phyloP scores from a whole-genome alignment of 1,140 invertebrate genomes.

The Mactra quadrangularis region DNA sequence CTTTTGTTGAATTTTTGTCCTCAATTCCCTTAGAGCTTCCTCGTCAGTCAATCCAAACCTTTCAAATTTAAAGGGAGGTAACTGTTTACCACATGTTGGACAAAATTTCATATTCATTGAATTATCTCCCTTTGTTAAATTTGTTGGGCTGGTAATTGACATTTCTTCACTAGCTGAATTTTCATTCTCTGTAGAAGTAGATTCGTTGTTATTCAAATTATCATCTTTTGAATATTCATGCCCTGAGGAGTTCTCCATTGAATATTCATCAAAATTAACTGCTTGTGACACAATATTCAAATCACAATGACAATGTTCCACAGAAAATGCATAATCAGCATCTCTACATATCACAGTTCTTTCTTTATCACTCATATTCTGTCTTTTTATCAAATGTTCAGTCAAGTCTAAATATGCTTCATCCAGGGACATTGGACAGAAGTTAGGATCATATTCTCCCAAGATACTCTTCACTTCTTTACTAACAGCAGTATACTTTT shows the following conservation, averaged over 20 bases:
- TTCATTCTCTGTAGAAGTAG: neutral
- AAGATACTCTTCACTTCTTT: constrained; percentile 83
- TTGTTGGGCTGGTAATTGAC: neutral
- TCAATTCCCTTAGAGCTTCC: constrained; percentile 85
- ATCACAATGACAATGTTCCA: constrained; percentile 74
- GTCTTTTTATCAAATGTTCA: constrained; percentile 83
- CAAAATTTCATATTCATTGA: constrained; percentile 55
- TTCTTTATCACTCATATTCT: constrained; percentile 59
- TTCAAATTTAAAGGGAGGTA: constrained; percentile 69
- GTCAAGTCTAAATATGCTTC: constrained; percentile 89
- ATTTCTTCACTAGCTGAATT: neutral
- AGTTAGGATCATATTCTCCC: constrained; percentile 86
- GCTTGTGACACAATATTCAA: constrained; percentile 61
- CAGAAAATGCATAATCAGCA: constrained; percentile 17
- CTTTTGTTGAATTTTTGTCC: constrained; percentile 85
- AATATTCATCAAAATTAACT: neutral
- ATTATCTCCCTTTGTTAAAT: neutral
- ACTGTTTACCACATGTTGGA: constrained; percentile 68
- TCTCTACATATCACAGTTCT: constrained; percentile 73
- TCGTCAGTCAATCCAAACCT: constrained; percentile 79
- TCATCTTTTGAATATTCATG: neutral
- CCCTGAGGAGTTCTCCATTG: neutral
- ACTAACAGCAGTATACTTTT: constrained; percentile 86
- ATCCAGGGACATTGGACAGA: constrained; percentile 86
- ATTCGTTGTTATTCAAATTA: neutral